Evolutionary conservation across 2,113 vertebrate species (phyloP).

Genomic region (Galbula dea): DNA sequence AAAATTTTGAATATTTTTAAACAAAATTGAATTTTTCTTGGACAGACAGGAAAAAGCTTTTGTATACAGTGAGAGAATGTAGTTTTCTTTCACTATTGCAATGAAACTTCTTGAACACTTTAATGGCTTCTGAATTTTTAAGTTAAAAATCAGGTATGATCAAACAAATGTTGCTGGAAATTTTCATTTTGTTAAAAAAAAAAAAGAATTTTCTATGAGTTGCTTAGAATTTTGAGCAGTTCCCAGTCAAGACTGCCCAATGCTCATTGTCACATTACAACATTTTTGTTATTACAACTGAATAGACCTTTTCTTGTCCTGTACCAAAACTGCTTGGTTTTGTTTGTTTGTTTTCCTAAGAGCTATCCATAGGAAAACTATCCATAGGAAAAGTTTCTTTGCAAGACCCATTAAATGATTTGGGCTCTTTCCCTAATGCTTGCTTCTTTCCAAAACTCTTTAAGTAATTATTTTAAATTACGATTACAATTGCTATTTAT

Average conservation of each 20-base stretch:
- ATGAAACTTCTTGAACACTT: neutral
- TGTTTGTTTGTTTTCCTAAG: neutral
- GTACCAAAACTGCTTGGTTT: neutral
- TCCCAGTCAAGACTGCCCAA: neutral
- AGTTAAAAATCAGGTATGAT: neutral
- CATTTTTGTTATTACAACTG: neutral
- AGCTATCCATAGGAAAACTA: rapidly evolving
- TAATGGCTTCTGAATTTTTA: neutral
- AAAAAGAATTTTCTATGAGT: rapidly evolving
- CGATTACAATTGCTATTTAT: neutral
- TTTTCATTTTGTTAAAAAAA: neutral
- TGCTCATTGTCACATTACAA: too few relatives aligned
- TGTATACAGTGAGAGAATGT: neutral
- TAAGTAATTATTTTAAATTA: neutral
- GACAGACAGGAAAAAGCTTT: neutral
- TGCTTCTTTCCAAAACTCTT: neutral
- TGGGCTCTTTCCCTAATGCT: neutral
- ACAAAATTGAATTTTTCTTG: neutral
- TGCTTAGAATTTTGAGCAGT: neutral
- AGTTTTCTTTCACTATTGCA: neutral
- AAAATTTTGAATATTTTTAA: neutral
- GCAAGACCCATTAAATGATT: neutral
- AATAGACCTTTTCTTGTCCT: neutral
- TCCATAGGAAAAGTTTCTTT: neutral
- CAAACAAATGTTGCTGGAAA: neutral